A percentile compares a stretch with the other conserved stretches of the same genome.
phyloP scores from a whole-genome alignment of 2,888 invertebrate genomes.

The Mamestra brassicae region DNA sequence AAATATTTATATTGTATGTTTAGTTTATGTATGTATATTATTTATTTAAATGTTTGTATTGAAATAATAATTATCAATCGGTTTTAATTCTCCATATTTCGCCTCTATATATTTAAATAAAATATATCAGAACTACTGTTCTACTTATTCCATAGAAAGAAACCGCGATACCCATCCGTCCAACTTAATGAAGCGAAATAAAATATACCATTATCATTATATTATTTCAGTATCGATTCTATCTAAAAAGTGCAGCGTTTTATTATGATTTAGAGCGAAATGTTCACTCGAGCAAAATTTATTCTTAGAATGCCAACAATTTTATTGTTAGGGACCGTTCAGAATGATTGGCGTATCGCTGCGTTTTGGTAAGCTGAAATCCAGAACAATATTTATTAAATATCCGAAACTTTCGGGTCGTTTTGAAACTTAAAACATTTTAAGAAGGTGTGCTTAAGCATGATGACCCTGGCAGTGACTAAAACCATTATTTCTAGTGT shows the following conservation, averaged over 20 bases:
- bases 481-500: no score
- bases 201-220: constrained; percentile 25
- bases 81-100: no score
- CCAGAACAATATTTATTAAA: background rate
- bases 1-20: no score
- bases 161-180: background rate
- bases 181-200: constrained; percentile 31
- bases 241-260: constrained; percentile 66
- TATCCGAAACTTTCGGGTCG: no score
- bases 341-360: constrained; percentile 49
- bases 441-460: no score
- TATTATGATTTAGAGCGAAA: constrained; percentile 77
- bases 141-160: background rate
- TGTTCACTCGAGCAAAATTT: constrained; percentile 75
- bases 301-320: constrained; percentile 76
- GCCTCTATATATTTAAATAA: background rate
- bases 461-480: no score
- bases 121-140: no score
- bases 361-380: background rate
- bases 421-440: no score
- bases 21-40: no score
- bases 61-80: no score
- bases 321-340: constrained; percentile 65
- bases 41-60: no score
- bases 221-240: constrained; percentile 54